Percentiles rank a stretch among this genome's conserved stretches.
Evolutionary conservation across 2,113 vertebrate genomes (phyloP).

Genomic region (Salminus brasiliensis): DNA sequence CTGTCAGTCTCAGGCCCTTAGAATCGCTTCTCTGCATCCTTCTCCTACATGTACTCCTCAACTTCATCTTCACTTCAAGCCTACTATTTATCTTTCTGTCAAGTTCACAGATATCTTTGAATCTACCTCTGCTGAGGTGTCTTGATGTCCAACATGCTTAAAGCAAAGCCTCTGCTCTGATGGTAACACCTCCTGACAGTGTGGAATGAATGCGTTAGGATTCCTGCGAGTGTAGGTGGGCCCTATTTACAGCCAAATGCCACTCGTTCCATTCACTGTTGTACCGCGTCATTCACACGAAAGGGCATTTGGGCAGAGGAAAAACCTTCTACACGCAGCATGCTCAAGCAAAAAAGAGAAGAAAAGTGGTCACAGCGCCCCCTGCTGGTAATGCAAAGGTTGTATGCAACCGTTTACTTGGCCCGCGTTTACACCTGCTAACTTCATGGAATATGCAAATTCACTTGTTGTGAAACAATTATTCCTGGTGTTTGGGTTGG

Average conservation of each 20-base stretch:
- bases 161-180: not conserved
- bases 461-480: too few relatives aligned
- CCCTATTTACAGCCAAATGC: not conserved
- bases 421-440: too few relatives aligned
- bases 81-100: not conserved
- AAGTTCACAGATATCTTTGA: not conserved
- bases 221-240: not conserved
- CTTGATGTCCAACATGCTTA: not conserved
- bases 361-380: too few relatives aligned
- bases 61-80: too few relatives aligned
- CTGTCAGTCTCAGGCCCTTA: too few relatives aligned
- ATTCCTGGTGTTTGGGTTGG: too few relatives aligned
- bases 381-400: too few relatives aligned
- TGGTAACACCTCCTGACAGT: not conserved
- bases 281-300: not conserved
- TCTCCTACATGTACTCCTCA: too few relatives aligned
- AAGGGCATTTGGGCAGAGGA: not conserved
- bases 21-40: too few relatives aligned
- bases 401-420: too few relatives aligned
- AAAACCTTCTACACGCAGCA: not conserved
- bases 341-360: not conserved
- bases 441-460: too few relatives aligned
- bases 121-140: not conserved
- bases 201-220: not conserved
- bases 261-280: not conserved